Base-by-base conservation (phyloP, 2,113 vertebrate species). In the Lepus timidus region DNA sequence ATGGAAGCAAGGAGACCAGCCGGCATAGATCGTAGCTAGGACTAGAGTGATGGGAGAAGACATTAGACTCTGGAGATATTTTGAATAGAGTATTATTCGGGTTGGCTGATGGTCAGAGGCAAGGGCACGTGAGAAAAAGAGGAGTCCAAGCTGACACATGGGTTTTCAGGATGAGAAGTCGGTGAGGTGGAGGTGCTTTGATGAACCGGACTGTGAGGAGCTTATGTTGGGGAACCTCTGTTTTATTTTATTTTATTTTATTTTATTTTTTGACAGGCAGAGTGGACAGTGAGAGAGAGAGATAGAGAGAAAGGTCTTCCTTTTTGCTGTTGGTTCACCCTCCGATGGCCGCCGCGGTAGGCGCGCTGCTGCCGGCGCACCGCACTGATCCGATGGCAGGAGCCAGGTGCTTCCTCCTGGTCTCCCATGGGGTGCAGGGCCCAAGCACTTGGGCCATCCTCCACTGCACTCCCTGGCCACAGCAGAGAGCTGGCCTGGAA, bases 91-190 rank as follows among this genome's bases (percentile, higher is more conserved):
- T 76, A 29, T 23, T 68, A 1, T 55, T 17, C 36, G 20, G 67
- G 44, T 20, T 74, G 58, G 51, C 44, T 82, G 29, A 22, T 61
- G 33, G 3, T 68, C 70, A 84, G 49, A 85, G 2, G 7, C 20
- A 89, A 19, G 27, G 62, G n/a, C 17, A 27, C 49, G 6, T 71
- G 73, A 76, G 88, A 79, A 76, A 90, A 95, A 82, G 62, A 74
- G 14, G 29, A 58, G 52, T 64, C 17, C 73, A 84, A 91, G 81
- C 36, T 2, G n/a, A 27, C 16, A 64, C 20, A 22, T 33, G 10
- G 9, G 10, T 20, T 75, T 78, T 96, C 55, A 51, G 19, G 14
- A 29, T 9, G 52, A 64, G 36, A 9, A 64, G 25, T 78, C 64
- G 29, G 29, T 36, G 27, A 65, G 36, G 19, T 11, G 39, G 33